Percentiles rank a stretch among this genome's conserved stretches.
Evolutionary conservation across 1,140 invertebrate species (phyloP).

Genomic region (Arion vulgaris): DNA sequence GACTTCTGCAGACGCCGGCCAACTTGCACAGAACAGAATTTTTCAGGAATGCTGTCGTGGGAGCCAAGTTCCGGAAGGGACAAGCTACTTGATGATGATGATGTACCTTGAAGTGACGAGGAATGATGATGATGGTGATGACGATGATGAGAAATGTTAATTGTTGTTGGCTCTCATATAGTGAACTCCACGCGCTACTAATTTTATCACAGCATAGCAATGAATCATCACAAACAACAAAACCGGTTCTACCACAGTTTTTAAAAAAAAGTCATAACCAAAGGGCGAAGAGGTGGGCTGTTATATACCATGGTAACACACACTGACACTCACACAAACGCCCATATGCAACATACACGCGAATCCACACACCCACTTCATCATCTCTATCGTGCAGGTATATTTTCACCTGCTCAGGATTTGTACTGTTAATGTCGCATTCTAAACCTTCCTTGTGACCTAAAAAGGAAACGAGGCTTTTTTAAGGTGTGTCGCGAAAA

Average conservation of each 20-base stretch:
- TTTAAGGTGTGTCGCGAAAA: not conserved
- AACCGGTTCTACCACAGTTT: constrained; percentile 1
- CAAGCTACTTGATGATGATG: no score
- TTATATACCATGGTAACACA: not conserved
- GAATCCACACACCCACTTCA: no score
- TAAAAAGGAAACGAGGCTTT: not conserved
- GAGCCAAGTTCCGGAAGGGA: no score
- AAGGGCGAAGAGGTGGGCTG: not conserved
- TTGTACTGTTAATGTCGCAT: not conserved
- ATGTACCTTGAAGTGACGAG: no score
- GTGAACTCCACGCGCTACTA: no score
- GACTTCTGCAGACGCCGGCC: no score
- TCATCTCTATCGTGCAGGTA: not conserved
- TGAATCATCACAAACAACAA: not conserved
- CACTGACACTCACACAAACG: not conserved
- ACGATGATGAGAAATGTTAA: no score
- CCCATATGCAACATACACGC: not conserved
- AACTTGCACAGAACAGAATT: no score
- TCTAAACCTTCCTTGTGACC: not conserved
- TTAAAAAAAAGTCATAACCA: not conserved
- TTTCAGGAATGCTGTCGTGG: no score
- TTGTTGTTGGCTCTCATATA: no score
- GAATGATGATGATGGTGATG: no score
- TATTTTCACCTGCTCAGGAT: not conserved
- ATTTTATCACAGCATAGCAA: no score